Percentiles rank a stretch among this genome's conserved stretches.
phyloP scores from a whole-genome alignment of 64 coral and sea anemone species.

The Cladopsammia gracilis region DNA sequence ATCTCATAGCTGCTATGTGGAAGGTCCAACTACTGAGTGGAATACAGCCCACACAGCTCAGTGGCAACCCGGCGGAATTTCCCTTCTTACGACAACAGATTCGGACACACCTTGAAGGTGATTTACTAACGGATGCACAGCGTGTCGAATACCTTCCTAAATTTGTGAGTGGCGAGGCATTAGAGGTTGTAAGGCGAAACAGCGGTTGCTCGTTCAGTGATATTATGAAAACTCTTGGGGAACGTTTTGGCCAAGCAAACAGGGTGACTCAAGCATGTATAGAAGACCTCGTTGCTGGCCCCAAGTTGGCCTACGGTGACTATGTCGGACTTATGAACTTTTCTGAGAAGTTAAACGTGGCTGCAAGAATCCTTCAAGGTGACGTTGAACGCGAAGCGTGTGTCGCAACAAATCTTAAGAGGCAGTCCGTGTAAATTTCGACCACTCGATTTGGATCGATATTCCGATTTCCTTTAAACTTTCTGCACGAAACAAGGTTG shows the following conservation, averaged over 20 bases:
- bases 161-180: conserved; percentile 1
- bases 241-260: conserved; percentile 28
- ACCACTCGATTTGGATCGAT: no score
- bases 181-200: conserved; percentile 2
- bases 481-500: no score
- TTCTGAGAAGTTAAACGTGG: conserved; percentile 9
- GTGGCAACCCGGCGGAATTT: conserved; percentile 32
- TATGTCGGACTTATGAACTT: conserved; percentile 14
- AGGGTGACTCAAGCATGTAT: conserved; percentile 24
- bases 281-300: conserved; percentile 14
- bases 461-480: no score
- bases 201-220: conserved; percentile 30
- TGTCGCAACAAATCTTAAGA: no score
- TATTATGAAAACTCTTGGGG: neutral
- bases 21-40: conserved; percentile 33
- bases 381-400: neutral
- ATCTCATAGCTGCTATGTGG: neutral
- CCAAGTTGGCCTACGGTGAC: conserved; percentile 28
- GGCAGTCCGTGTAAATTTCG: no score
- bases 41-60: conserved; percentile 18
- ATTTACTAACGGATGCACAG: conserved; percentile 27
- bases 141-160: conserved; percentile 40
- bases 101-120: conserved; percentile 4
- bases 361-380: no score
- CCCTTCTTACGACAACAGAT: conserved; percentile 37